Base-by-base conservation (phyloP, 2,888 invertebrate species). In the Eledone cirrhosa region DNA sequence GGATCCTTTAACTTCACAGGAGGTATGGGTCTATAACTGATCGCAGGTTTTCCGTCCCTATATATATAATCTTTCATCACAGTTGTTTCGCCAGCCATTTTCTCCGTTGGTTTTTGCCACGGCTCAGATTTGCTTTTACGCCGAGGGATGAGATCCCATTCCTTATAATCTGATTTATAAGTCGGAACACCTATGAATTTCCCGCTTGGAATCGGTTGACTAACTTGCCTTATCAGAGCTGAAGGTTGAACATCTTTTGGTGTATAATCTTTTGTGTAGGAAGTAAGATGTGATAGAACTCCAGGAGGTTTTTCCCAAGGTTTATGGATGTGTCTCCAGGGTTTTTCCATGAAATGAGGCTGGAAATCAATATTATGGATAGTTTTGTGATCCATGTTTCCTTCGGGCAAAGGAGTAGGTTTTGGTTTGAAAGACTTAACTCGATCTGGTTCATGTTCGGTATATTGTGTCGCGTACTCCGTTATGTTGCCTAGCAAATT, bases 191-290 rank as follows among this genome's bases (percentile, higher is more conserved):
- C 72, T 16, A n/a, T 22, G 41, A 72, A 72, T 41, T 72, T 72
- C 24, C 72, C 72, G 0, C 31, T n/a, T 16, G 31, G 22, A 22
- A 72, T 31, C 11, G 72, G 72, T 72, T 31, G 22, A n/a, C n/a
- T 41, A 19, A n/a, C 11, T 7, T 41, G 33, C 3, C 72, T 31
- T n/a, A 72, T 72, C 11, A 41, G n/a, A n/a, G 3, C 3, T 1
- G 72, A n/a, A 14, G 31, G 72, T 72, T 16, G n/a, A 7, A 13
- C 11, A 13, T 72, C 41, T 72, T 33, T 72, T 8, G 29, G 4
- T 33, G 72, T 72, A 72, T 72, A 72, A 41, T 72, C 72, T 22
- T 72, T 72, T 31, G 16, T 72, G 33, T 72, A 72, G 14, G 72
- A 72, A 72, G 72, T 72, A 31, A 72, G 33, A 22, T 41, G n/a